These are phyloP conservation scores for Caenorhabditis afra DNA, from an alignment of 2,888 invertebrate genomes.

Conservation along the genomic window DNA sequence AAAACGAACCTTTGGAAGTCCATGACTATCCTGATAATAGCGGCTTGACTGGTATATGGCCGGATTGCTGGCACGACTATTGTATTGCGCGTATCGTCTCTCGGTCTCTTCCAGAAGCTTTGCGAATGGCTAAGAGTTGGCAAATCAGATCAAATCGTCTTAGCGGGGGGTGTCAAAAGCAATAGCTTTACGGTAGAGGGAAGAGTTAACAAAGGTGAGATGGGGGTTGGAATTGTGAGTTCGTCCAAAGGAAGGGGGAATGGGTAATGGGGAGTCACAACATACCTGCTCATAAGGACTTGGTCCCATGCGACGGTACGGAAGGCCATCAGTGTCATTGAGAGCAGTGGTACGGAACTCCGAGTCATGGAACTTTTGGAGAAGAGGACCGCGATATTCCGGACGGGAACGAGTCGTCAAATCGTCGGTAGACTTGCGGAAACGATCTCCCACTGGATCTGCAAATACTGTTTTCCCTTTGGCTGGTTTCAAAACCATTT, in stretches of 20 bases:
- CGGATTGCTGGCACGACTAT: constrained; percentile 71
- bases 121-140: constrained; percentile 76
- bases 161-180: constrained; percentile 28
- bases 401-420: constrained; percentile 62
- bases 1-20: constrained; percentile 50
- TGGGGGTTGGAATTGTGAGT: background rate
- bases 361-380: constrained; percentile 79
- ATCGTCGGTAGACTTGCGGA: constrained; percentile 77
- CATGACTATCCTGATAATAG: constrained; percentile 57
- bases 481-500: background rate
- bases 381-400: constrained; percentile 79
- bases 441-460: constrained; percentile 63
- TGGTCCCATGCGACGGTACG: constrained; percentile 64
- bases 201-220: constrained; percentile 13
- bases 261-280: background rate
- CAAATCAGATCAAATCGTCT: constrained; percentile 23
- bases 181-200: background rate
- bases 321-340: constrained; percentile 65
- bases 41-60: constrained; percentile 67
- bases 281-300: constrained; percentile 75
- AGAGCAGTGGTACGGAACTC: constrained; percentile 69
- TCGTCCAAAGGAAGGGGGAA: background rate
- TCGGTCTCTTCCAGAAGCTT: constrained; percentile 78
- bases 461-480: constrained; percentile 19
- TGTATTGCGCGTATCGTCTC: constrained; percentile 76